Base-by-base conservation (phyloP, 1,140 invertebrate genomes). In the Gonatopus flavifemur region DNA sequence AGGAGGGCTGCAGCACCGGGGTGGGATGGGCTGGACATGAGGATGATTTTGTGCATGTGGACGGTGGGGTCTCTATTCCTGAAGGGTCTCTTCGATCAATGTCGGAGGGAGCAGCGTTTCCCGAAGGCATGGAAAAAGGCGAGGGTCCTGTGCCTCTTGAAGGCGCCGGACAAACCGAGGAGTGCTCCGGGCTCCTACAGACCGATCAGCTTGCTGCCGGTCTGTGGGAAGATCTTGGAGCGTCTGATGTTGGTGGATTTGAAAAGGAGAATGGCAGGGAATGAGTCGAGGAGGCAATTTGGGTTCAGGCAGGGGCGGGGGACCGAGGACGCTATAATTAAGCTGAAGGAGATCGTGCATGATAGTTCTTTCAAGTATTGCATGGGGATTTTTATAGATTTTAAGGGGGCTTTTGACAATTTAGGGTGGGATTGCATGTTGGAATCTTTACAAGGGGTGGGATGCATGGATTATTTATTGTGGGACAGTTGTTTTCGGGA, bases 351-450 rank as follows among this genome's bases (percentile, higher is more conserved):
- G 2, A 6, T 52, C 3, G 33, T 47, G 0, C 0, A 20, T 0
- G 35, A 13, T 0, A 19, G 28, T 3, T 6, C n/a, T 0, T 10
- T 37, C 0, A 53, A 48, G 10, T 51, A 51, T 10, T 42, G 19
- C 0, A 2, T 57, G 0, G 46, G 32, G 0, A 21, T 63, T 0
- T 40, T 35, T 3, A 30, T 70, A 0, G 70, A 70, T 37, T 68
- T 72, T 7, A 32, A 51, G 6, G 67, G 59, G 0, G 68, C 68
- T 0, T 72, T 70, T 31, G 67, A 70, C 38, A 59, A 60, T 30
- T 42, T 63, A 0, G 58, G 63, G 57, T 69, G 63, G 63, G 48
- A 49, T 1, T 18, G 19, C 13, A 22, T 63, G 2, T 15, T 57
- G 7, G 8, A 32, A 1, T 9, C 42, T 18, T 21, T 63, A n/a